Conservation (phyloP, 2,797 vertebrate genomes). For the Halcyon badia region DNA sequence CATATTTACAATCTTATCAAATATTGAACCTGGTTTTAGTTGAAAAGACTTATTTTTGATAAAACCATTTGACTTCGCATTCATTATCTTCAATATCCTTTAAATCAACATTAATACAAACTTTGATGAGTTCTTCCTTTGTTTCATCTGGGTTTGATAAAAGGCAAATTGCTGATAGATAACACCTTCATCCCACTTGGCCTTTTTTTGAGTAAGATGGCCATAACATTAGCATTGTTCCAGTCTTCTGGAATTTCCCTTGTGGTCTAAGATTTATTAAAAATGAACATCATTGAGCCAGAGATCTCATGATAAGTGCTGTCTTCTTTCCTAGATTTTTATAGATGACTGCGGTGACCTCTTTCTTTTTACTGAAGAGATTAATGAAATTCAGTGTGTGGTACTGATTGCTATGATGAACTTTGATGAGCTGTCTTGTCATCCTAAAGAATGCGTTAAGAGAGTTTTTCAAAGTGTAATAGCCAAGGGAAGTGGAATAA, state of each 20-base stretch:
- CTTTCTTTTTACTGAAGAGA: constrained; percentile 12
- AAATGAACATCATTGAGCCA: constrained; percentile 3
- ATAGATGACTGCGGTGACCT: background rate
- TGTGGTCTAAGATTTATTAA: constrained; percentile 53
- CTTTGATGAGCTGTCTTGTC: constrained; percentile 36
- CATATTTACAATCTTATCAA: background rate
- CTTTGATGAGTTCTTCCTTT: background rate
- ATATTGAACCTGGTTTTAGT: background rate
- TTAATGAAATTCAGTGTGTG: constrained; percentile 17
- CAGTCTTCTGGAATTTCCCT: constrained; percentile 43
- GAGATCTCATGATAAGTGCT: constrained; percentile 8
- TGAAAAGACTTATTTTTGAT: background rate
- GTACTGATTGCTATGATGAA: constrained; percentile 17
- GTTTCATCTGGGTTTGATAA: background rate
- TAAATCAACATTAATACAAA: background rate
- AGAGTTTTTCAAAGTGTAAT: constrained; percentile 7
- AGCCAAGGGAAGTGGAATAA: background rate
- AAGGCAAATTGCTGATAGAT: background rate
- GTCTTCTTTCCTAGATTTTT: constrained; percentile 26
- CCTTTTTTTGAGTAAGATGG: background rate
- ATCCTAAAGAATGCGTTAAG: constrained; percentile 2
- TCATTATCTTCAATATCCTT: constrained; percentile 3
- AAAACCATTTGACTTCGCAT: background rate
- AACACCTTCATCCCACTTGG: background rate
- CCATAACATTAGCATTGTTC: background rate